Evolutionary conservation across 1,140 invertebrate species (phyloP).

Genomic region (Coelopa frigida): DNA sequence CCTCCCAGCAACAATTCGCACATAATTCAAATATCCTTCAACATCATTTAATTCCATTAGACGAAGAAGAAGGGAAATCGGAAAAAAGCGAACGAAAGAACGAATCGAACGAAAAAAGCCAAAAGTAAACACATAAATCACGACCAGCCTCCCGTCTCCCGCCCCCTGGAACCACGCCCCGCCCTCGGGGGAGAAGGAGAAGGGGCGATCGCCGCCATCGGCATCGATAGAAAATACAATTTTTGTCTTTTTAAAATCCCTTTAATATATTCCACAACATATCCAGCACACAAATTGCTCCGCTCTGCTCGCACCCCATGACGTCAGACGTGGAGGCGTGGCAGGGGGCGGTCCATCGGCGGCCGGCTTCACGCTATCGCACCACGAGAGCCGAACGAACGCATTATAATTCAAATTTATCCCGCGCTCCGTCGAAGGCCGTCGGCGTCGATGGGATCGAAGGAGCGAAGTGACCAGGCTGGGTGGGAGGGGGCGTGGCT

Average conservation of each 20-base stretch:
- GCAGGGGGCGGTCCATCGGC: too few relatives aligned
- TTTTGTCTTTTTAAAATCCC: slow-evolving; percentile 25
- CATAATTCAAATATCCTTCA: slow-evolving; percentile 7
- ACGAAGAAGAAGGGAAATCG: background rate
- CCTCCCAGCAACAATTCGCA: too few relatives aligned
- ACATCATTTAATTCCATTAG: slow-evolving; percentile 12
- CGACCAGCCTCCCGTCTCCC: too few relatives aligned
- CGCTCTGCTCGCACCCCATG: slow-evolving; percentile 9
- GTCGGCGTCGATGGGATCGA: background rate
- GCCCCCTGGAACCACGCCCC: too few relatives aligned
- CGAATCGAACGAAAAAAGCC: background rate
- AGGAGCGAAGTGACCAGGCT: background rate
- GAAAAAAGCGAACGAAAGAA: slow-evolving; percentile 6
- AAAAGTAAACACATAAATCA: too few relatives aligned
- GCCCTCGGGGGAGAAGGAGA: slow-evolving; percentile 3
- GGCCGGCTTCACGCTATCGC: too few relatives aligned
- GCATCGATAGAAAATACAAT: slow-evolving; percentile 1
- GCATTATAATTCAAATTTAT: slow-evolving; percentile 43
- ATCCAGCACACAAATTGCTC: slow-evolving; percentile 43
- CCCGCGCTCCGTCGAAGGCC: slow-evolving; percentile 10
- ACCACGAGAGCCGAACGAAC: background rate
- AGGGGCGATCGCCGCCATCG: background rate
- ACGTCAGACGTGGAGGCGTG: slow-evolving; percentile 19
- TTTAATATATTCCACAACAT: slow-evolving; percentile 44
- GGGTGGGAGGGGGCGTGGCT: too few relatives aligned